These are phyloP conservation scores for Aspidapion aeneum DNA, from an alignment of 2,888 invertebrate species.

Conservation along the genomic window DNA sequence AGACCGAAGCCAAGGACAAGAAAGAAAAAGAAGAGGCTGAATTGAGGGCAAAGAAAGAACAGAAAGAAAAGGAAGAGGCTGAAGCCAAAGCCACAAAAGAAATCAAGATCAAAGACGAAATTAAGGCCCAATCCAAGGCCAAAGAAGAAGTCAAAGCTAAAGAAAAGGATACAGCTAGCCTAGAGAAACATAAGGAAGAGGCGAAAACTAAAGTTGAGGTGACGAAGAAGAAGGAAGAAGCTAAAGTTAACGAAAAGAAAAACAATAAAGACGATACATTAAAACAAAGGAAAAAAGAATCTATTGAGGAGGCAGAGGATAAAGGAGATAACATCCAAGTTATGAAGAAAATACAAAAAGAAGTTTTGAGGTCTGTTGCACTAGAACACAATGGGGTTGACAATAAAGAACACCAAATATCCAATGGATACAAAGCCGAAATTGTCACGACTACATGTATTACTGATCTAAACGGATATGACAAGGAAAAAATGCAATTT, in stretches of 20 bases:
- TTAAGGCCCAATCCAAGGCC: constrained; percentile 16
- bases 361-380: not conserved
- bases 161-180: constrained; percentile 18
- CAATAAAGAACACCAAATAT: not conserved
- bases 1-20: constrained; percentile 9
- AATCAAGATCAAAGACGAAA: constrained; percentile 15
- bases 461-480: constrained; percentile 4
- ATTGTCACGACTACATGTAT: constrained; percentile 11
- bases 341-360: constrained; percentile 19
- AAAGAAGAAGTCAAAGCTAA: constrained; percentile 19
- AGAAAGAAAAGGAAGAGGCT: constrained; percentile 16
- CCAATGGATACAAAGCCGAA: constrained; percentile 18
- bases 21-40: constrained; percentile 14
- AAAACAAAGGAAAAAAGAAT: constrained; percentile 20
- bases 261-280: constrained; percentile 19
- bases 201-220: constrained; percentile 21
- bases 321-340: too few species aligned
- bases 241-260: constrained; percentile 19
- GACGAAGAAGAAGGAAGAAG: constrained; percentile 19
- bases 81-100: constrained; percentile 16
- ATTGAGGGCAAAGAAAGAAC: constrained; percentile 16
- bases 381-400: constrained; percentile 19
- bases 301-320: constrained; percentile 23
- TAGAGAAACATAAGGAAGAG: constrained; percentile 22
- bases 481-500: constrained; percentile 15